Evolutionary conservation across 2,797 vertebrate species (phyloP).

Genomic region (Aphelocoma californica): DNA sequence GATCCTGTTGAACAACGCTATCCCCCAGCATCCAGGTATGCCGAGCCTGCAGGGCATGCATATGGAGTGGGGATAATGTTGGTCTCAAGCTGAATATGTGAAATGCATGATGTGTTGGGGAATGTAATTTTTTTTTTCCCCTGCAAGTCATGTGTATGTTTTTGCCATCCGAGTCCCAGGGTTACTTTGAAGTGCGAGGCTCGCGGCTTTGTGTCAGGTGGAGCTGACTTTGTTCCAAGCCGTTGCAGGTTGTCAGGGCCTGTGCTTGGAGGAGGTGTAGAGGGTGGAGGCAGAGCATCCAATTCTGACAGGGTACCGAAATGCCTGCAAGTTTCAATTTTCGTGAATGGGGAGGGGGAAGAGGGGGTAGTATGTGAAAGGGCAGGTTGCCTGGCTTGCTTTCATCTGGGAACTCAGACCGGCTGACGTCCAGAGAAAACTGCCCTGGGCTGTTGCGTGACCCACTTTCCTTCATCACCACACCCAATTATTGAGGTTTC

Average conservation of each 20-base stretch:
- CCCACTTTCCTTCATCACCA: constrained; percentile 75
- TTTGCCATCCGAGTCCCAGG: neutral
- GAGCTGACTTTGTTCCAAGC: neutral
- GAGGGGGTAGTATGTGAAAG: neutral
- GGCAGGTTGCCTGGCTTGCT: neutral
- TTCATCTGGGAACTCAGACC: constrained; percentile 16
- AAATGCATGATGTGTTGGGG: neutral
- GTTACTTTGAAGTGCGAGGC: neutral
- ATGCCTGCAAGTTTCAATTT: neutral
- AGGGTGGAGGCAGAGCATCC: neutral
- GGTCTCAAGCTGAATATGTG: neutral
- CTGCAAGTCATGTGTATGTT: accelerated
- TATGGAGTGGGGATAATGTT: neutral
- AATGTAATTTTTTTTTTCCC: neutral
- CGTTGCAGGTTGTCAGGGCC: neutral
- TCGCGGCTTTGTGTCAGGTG: neutral
- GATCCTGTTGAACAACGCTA: constrained; percentile 74
- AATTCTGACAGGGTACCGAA: neutral
- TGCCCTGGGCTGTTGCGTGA: constrained; percentile 73
- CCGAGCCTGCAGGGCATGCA: neutral
- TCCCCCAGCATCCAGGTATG: constrained; percentile 76
- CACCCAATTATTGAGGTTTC: constrained; percentile 66
- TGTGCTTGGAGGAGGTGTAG: neutral
- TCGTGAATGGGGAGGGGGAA: neutral
- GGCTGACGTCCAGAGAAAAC: constrained; percentile 54